phyloP scores from a whole-genome alignment of 2,797 vertebrate genomes.

The Tinamus major region DNA sequence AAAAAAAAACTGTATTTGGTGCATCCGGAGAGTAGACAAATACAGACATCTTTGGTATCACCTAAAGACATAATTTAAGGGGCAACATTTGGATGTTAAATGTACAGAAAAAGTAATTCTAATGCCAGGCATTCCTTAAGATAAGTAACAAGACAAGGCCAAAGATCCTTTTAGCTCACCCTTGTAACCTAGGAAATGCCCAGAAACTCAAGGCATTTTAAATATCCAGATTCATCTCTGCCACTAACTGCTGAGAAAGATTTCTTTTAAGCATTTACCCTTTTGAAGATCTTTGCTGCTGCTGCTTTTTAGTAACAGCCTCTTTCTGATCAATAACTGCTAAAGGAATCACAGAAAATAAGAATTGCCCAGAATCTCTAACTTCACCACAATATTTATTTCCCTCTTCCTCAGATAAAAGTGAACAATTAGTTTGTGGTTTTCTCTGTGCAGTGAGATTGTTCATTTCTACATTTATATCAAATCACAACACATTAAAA shows the following conservation, averaged over 20 bases:
- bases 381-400: slow-evolving; percentile 11
- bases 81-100: background rate
- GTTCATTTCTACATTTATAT: slow-evolving; percentile 4
- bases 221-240: background rate
- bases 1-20: background rate
- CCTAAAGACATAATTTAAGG: background rate
- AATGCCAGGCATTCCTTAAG: background rate
- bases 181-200: background rate
- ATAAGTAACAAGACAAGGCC: background rate
- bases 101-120: background rate
- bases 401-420: slow-evolving; percentile 38
- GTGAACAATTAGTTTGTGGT: slow-evolving; percentile 35
- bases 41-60: background rate
- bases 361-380: slow-evolving; percentile 29
- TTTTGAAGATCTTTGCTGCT: background rate
- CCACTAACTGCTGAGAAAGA: background rate
- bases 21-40: background rate
- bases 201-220: background rate
- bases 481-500: background rate
- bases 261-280: background rate
- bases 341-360: background rate
- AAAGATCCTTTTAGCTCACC: background rate
- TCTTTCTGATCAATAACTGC: background rate
- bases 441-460: slow-evolving; percentile 17
- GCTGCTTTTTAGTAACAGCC: background rate